These are phyloP conservation scores for Microplitis demolitor DNA, from an alignment of 1,140 invertebrate genomes.

Conservation along the genomic window DNA sequence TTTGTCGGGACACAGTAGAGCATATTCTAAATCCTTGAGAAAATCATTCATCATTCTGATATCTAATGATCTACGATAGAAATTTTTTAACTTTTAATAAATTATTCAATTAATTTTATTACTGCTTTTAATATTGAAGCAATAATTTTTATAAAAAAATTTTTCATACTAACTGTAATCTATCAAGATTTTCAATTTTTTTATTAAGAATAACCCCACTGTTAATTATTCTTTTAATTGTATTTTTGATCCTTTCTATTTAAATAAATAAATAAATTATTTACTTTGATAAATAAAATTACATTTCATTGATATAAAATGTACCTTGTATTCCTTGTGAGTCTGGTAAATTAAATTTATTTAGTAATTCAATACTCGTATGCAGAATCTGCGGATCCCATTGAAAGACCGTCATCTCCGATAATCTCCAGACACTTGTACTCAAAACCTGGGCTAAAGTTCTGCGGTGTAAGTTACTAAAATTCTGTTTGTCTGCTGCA, in stretches of 20 bases:
- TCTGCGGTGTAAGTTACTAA: slow-evolving; percentile 23
- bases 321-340: slow-evolving; percentile 42
- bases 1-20: slow-evolving; percentile 45
- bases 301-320: neutral
- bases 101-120: neutral
- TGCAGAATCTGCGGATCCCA: slow-evolving; percentile 51
- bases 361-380: slow-evolving; percentile 32
- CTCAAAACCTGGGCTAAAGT: slow-evolving; percentile 46
- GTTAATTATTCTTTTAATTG: slow-evolving; percentile 27
- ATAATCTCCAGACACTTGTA: slow-evolving; percentile 50
- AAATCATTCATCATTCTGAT: slow-evolving; percentile 53
- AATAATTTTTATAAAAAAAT: neutral
- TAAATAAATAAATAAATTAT: slow-evolving; percentile 12
- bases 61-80: slow-evolving; percentile 41
- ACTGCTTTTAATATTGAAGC: neutral
- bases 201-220: slow-evolving; percentile 33
- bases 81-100: neutral
- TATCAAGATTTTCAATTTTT: slow-evolving; percentile 34
- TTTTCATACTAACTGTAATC: slow-evolving; percentile 35
- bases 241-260: slow-evolving; percentile 36
- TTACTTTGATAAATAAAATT: neutral
- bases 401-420: slow-evolving; percentile 49
- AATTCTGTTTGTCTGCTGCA: neutral
- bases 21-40: slow-evolving; percentile 46
- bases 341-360: slow-evolving; percentile 31